Evolutionary conservation across 2,113 vertebrate species (phyloP).

Genomic region (cat (Felis catus)): DNA sequence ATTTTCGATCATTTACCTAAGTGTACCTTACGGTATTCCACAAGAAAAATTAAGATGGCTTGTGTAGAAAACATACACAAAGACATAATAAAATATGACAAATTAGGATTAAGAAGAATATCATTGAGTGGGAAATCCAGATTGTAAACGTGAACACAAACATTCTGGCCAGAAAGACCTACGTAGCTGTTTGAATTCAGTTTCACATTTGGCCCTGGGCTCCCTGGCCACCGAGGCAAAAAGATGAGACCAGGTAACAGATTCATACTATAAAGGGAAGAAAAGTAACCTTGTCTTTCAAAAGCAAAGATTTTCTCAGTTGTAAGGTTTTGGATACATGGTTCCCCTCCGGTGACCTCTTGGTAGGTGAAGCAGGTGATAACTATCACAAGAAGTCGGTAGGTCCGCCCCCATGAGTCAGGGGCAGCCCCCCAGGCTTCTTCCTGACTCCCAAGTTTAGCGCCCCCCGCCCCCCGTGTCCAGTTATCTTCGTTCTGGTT

Average conservation of each 20-base stretch:
- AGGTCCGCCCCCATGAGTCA: background rate
- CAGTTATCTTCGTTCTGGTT: background rate
- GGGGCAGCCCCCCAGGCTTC: background rate
- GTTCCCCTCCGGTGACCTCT: background rate
- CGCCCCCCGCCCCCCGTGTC: background rate
- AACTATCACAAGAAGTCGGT: background rate
- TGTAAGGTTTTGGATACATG: background rate
- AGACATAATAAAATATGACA: conserved; percentile 1
- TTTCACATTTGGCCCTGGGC: background rate
- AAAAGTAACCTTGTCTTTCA: background rate
- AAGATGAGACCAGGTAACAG: background rate
- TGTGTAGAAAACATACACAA: background rate
- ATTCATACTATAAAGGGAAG: background rate
- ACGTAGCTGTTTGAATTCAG: background rate
- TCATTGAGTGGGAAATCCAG: background rate
- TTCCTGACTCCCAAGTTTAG: background rate
- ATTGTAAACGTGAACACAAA: background rate
- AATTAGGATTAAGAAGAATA: background rate
- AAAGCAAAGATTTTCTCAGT: background rate
- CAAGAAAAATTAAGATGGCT: background rate
- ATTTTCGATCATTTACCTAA: background rate
- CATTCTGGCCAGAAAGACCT: background rate
- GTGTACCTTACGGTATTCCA: background rate
- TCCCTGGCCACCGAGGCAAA: conserved; percentile 26
- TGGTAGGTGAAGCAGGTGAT: background rate